These are phyloP conservation scores for Microplitis demolitor DNA, from an alignment of 1,140 invertebrate genomes.

Conservation along the genomic window DNA sequence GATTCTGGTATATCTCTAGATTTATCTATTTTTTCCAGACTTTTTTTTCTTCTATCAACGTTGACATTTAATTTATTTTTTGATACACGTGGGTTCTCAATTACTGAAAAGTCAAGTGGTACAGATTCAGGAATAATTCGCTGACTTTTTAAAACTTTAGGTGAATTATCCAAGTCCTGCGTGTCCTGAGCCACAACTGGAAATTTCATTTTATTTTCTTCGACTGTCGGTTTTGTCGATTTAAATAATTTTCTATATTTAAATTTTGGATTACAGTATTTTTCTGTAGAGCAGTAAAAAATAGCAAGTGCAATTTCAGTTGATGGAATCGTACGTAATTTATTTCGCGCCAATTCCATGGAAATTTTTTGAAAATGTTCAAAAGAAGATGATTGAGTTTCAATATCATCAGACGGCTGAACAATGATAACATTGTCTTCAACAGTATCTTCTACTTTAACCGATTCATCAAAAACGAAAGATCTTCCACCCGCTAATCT, in stretches of 20 bases:
- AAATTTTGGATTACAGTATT: constrained; percentile 22
- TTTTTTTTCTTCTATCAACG: too few species aligned
- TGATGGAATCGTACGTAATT: constrained; percentile 18
- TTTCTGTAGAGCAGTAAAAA: constrained; percentile 16
- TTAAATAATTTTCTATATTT: constrained; percentile 5
- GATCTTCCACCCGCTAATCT: constrained; percentile 16
- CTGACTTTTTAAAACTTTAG: neutral
- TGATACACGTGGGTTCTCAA: too few species aligned
- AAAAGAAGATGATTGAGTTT: neutral
- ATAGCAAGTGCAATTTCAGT: constrained; percentile 23
- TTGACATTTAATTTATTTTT: too few species aligned
- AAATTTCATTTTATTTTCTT: neutral
- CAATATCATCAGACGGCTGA: neutral
- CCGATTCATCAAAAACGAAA: neutral
- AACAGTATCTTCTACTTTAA: neutral
- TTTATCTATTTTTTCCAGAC: too few species aligned
- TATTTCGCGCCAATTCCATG: neutral
- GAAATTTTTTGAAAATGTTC: neutral
- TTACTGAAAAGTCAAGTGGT: too few species aligned
- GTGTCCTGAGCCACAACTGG: constrained; percentile 8
- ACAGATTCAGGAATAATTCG: too few species aligned
- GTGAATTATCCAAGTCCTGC: neutral
- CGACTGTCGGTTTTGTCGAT: neutral
- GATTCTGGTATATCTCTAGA: too few species aligned
- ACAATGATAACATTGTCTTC: neutral